Base-by-base conservation (phyloP, 2,113 vertebrate genomes). In the Tretioscincus oriximinensis region DNA sequence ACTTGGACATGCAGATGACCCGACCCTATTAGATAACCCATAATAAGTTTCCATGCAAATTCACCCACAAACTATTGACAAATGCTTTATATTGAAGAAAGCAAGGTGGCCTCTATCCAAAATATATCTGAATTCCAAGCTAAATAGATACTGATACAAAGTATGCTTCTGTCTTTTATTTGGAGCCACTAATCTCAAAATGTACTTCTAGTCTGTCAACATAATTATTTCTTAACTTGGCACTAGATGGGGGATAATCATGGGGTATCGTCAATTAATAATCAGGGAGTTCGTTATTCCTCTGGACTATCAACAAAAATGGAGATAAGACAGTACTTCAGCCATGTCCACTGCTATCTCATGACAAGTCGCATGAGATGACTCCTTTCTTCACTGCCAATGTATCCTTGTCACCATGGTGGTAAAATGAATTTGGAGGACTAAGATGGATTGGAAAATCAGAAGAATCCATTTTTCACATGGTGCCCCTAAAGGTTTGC, bases 391-490 rank as follows among this genome's bases (percentile, higher is more conserved):
- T 89, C 86, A 77, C 82, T 88, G 74, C n/a, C 82, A 90, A 85
- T 85, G 77, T 79, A 89, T 69, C 29, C 85, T 89, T 89, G 87
- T 92, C 90, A 91, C 88, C 89, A 88, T 85, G 87, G 85, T 90
- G 87, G 92, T 91, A 90, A 90, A 84, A 88, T 77, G 78, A 88
- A 89, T 90, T 85, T 83, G 76, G 86, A 85, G 80, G 66, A 51
- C 82, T 92, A 87, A 89, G 80, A 75, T 70, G 80, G 87, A 87
- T 66, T 78, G 81, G 80, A 84, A 90, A 85, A 85, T 69, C 66
- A 65, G 45, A 73, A 58, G 86, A 49, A 86, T 77, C 67, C 14
- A 68, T 72, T 82, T 87, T 82, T 84, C 78, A 81, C 85, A 85
- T 72, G 85, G 18, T 26, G 12, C 31, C 28, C 82, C 67, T 9